Conservation (phyloP, 2,797 vertebrate genomes). For the Gymnopithys bicolor region DNA sequence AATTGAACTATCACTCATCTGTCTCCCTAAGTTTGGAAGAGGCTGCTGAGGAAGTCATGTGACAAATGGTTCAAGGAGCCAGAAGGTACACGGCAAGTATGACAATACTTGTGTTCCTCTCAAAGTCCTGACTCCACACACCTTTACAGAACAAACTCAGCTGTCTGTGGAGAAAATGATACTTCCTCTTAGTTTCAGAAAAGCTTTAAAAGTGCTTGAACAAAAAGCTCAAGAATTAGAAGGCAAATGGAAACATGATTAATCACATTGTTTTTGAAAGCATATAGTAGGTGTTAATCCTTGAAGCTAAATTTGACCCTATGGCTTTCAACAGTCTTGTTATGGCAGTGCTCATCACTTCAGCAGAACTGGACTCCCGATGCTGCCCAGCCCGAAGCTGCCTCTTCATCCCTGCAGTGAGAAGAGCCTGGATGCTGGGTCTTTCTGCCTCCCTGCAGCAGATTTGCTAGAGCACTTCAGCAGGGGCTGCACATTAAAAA, state of each 20-base stretch:
- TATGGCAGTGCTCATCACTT: neutral
- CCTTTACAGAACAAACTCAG: neutral
- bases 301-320: neutral
- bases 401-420: neutral
- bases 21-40: neutral
- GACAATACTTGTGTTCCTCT: neutral
- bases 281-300: neutral
- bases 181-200: neutral
- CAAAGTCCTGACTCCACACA: neutral
- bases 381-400: rapidly evolving
- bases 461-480: neutral
- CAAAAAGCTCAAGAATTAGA: neutral
- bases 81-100: neutral
- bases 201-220: neutral
- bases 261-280: neutral
- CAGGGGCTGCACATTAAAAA: rapidly evolving
- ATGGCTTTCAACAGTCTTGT: rapidly evolving
- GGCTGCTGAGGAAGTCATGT: neutral
- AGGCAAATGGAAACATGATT: neutral
- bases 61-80: neutral
- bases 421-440: neutral
- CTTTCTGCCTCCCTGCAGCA: neutral
- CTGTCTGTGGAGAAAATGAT: neutral
- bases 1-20: neutral
- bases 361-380: neutral